A percentile compares a stretch with the other conserved stretches of the same genome.
Conservation (phyloP, 2,888 invertebrate genomes). For the Xestia ashworthii region DNA sequence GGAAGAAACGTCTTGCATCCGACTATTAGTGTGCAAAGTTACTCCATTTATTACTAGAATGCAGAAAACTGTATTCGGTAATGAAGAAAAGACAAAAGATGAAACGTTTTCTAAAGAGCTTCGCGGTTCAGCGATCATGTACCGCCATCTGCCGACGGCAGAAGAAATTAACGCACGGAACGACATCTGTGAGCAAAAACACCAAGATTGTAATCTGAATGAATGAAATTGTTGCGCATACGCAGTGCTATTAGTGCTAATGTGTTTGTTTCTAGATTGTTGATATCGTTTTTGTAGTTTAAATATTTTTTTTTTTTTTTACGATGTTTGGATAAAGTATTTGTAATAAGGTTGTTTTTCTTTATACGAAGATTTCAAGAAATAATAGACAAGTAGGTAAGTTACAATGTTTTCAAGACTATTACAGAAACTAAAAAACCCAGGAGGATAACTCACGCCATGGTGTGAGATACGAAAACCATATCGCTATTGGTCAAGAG, state of each 20-base stretch:
- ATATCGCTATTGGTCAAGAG: background rate
- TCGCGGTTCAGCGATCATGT: slow-evolving; percentile 86
- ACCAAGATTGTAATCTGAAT: slow-evolving; percentile 87
- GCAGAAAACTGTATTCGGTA: slow-evolving; percentile 92
- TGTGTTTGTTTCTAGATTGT: slow-evolving; percentile 21
- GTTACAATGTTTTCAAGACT: background rate
- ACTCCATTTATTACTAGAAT: slow-evolving; percentile 94
- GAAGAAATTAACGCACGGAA: slow-evolving; percentile 91
- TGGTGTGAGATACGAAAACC: background rate
- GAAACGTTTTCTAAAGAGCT: slow-evolving; percentile 72
- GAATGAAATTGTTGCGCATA: slow-evolving; percentile 68
- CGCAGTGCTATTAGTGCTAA: background rate
- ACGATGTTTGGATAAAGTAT: slow-evolving; percentile 26
- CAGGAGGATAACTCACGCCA: background rate
- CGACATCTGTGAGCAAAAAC: slow-evolving; percentile 91
- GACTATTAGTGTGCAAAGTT: slow-evolving; percentile 94
- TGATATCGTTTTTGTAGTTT: slow-evolving; percentile 18
- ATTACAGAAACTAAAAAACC: too few relatives aligned
- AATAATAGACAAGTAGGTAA: background rate
- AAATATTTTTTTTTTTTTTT: slow-evolving; percentile 12
- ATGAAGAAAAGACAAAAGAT: slow-evolving; percentile 74
- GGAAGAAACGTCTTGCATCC: slow-evolving; percentile 93
- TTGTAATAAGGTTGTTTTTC: slow-evolving; percentile 21
- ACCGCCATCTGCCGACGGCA: slow-evolving; percentile 91
- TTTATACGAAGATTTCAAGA: background rate